These are phyloP conservation scores for Isaurus tuberculatus DNA, from an alignment of 92 coral and sea anemone genomes.

Conservation along the genomic window DNA sequence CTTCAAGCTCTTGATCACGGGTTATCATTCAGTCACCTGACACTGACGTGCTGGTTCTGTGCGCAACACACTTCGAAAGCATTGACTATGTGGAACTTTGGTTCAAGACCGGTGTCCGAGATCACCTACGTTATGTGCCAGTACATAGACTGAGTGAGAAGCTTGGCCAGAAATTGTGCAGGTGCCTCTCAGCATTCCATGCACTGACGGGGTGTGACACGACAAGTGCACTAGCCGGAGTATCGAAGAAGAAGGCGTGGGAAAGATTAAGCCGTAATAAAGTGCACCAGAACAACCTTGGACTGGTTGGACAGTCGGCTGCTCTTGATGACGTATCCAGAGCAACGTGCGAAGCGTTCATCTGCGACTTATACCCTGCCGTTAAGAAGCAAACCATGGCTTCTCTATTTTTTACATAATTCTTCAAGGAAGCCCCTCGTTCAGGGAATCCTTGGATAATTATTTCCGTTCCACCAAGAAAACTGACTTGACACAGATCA, in stretches of 20 bases:
- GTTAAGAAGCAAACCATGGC: constrained; percentile 20
- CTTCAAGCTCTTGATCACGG: neutral
- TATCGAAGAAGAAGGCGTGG: constrained; percentile 66
- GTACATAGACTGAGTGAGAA: constrained; percentile 17
- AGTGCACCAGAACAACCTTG: constrained; percentile 53
- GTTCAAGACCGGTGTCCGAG: constrained; percentile 44
- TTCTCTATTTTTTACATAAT: too few relatives aligned
- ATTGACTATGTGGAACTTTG: constrained; percentile 49
- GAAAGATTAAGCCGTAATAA: constrained; percentile 15
- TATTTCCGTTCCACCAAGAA: too few relatives aligned
- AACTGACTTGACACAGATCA: too few relatives aligned
- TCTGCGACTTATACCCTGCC: constrained; percentile 59
- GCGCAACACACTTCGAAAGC: constrained; percentile 48
- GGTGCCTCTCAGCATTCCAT: constrained; percentile 51
- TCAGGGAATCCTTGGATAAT: too few relatives aligned
- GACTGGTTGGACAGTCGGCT: constrained; percentile 36
- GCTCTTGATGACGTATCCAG: constrained; percentile 24
- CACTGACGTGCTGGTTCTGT: constrained; percentile 46
- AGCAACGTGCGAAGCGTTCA: constrained; percentile 54
- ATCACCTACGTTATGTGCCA: constrained; percentile 40
- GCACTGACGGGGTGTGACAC: constrained; percentile 67
- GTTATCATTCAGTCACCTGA: constrained; percentile 43
- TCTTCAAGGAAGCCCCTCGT: too few relatives aligned
- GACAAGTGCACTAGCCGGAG: constrained; percentile 56
- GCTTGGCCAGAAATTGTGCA: constrained; percentile 50